Conservation (phyloP, 2,113 vertebrate genomes). For the Strix aluco region DNA sequence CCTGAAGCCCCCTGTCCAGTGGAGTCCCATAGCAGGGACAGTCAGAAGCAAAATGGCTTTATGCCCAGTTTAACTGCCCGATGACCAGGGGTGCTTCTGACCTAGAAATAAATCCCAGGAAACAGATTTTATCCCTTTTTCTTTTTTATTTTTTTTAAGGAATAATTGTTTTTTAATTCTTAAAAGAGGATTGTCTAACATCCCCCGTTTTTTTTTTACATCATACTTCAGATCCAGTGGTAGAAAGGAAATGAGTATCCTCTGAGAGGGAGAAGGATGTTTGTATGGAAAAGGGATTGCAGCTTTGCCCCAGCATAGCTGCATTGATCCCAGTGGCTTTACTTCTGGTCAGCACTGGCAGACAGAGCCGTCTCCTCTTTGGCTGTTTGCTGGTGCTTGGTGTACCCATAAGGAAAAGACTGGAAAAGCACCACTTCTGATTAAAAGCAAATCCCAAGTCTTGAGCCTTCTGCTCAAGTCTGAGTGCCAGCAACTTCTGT, state of each 20-base stretch:
- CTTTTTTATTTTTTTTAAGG: neutral
- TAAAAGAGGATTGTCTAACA: neutral
- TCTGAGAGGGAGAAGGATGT: neutral
- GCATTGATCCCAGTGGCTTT: neutral
- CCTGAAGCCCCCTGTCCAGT: neutral
- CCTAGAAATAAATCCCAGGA: neutral
- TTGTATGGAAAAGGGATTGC: neutral
- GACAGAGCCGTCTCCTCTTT: neutral
- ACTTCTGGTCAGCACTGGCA: neutral
- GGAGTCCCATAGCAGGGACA: neutral
- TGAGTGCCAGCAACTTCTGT: neutral
- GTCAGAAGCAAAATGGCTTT: neutral
- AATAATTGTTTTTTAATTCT: neutral
- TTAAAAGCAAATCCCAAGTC: neutral
- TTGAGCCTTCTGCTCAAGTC: neutral
- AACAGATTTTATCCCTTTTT: neutral
- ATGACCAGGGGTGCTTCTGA: neutral
- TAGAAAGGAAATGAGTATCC: neutral
- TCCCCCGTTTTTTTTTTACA: accelerated
- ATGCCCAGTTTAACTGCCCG: neutral
- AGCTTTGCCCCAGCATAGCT: neutral
- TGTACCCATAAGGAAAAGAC: neutral
- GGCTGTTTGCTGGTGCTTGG: neutral
- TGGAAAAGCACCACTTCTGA: neutral
- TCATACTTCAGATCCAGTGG: neutral